A percentile compares a stretch with the other conserved stretches of the same genome.
These are phyloP conservation scores for Melanotaenia boesemani DNA, from an alignment of 2,797 vertebrate genomes.

Conservation along the genomic window DNA sequence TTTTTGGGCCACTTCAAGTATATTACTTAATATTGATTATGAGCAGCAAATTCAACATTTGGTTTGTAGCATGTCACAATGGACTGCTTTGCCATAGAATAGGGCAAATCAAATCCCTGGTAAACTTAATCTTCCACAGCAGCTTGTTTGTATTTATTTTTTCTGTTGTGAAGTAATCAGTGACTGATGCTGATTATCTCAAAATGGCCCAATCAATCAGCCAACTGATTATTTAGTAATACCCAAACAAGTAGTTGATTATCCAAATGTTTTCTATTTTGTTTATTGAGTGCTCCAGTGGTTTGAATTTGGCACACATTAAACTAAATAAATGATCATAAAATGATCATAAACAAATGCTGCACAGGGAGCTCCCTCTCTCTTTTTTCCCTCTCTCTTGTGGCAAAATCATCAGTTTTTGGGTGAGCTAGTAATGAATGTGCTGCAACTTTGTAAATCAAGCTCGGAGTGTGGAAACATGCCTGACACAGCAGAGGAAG, in stretches of 20 bases:
- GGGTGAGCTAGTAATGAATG: constrained; percentile 25
- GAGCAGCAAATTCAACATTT: neutral
- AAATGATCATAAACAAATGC: constrained; percentile 10
- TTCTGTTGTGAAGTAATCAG: neutral
- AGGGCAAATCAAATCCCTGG: neutral
- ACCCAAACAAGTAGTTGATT: neutral
- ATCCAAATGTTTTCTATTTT: neutral
- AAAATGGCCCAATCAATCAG: neutral
- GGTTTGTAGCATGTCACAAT: neutral
- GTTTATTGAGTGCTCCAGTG: neutral
- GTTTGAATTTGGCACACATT: neutral
- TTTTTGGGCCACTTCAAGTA: too few species aligned
- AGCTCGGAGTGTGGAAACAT: constrained; percentile 56
- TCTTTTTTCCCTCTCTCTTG: neutral
- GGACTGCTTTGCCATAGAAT: neutral
- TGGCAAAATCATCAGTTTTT: constrained; percentile 37
- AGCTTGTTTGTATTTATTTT: neutral
- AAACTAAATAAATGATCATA: neutral
- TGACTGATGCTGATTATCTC: constrained; percentile 1
- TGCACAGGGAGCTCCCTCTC: neutral
- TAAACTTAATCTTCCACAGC: neutral
- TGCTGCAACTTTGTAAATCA: constrained; percentile 56
- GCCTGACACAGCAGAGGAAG: constrained; percentile 64
- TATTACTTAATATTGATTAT: neutral
- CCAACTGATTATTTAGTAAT: neutral